A percentile compares a stretch with the other conserved stretches of the same genome.
These are phyloP conservation scores for Zygaena filipendulae DNA, from an alignment of 2,888 invertebrate species.

Conservation along the genomic window DNA sequence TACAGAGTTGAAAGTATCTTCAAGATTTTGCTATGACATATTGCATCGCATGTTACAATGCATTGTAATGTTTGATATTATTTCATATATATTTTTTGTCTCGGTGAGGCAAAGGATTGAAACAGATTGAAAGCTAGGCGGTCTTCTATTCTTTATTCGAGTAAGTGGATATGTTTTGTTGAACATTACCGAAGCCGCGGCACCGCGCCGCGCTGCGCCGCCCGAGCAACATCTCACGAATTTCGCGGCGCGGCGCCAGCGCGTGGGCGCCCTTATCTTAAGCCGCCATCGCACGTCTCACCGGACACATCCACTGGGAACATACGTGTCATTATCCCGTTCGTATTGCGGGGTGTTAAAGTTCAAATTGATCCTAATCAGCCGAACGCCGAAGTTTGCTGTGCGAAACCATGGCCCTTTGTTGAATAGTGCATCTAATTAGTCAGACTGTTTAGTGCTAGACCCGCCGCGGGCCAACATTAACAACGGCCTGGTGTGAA, in stretches of 20 bases:
- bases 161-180: too few relatives aligned
- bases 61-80: too few relatives aligned
- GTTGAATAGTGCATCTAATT: conserved; percentile 64
- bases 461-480: conserved; percentile 45
- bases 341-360: conserved; percentile 27
- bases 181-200: too few relatives aligned
- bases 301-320: conserved; percentile 26
- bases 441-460: conserved; percentile 62
- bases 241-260: conserved; percentile 56
- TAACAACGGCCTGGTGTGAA: conserved; percentile 45
- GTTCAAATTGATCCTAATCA: conserved; percentile 22
- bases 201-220: too few relatives aligned
- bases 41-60: too few relatives aligned
- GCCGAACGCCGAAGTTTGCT: conserved; percentile 23
- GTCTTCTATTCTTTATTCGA: too few relatives aligned
- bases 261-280: conserved; percentile 60
- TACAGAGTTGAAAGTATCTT: too few relatives aligned
- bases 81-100: too few relatives aligned
- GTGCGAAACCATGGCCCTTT: conserved; percentile 35
- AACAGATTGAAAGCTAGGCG: too few relatives aligned
- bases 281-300: conserved; percentile 52
- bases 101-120: too few relatives aligned
- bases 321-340: conserved; percentile 24
- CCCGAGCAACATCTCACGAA: too few relatives aligned
- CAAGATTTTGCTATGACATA: too few relatives aligned